These are phyloP conservation scores for Aphis gossypii DNA, from an alignment of 1,140 invertebrate species.

Conservation along the genomic window DNA sequence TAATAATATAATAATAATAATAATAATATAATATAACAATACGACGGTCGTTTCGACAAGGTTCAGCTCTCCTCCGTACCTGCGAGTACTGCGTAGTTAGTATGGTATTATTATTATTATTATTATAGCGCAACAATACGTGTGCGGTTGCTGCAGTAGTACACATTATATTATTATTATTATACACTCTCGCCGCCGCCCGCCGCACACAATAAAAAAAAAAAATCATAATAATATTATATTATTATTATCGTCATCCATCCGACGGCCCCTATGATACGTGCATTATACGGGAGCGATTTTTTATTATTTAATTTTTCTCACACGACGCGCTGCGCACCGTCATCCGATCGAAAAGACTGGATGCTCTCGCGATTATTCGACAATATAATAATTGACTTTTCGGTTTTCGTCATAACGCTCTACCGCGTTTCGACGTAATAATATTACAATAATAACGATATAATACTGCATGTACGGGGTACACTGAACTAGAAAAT, in stretches of 20 bases:
- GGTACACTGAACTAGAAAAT: too few relatives aligned
- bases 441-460: background rate
- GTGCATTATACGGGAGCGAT: background rate
- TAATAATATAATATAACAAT: background rate
- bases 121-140: background rate
- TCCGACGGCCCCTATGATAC: background rate
- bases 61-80: background rate
- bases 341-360: background rate
- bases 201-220: background rate
- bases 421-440: background rate
- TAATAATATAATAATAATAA: background rate
- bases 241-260: background rate
- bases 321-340: background rate
- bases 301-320: slow-evolving; percentile 16
- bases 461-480: too few relatives aligned
- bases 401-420: background rate
- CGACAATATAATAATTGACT: background rate
- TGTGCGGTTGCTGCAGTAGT: background rate
- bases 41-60: background rate
- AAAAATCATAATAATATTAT: background rate
- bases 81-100: background rate
- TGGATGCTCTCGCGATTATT: background rate
- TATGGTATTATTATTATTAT: too few relatives aligned
- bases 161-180: background rate
- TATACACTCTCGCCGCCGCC: background rate